Base-by-base conservation (phyloP, 2,888 invertebrate species). In the Odontocerum albicorne region DNA sequence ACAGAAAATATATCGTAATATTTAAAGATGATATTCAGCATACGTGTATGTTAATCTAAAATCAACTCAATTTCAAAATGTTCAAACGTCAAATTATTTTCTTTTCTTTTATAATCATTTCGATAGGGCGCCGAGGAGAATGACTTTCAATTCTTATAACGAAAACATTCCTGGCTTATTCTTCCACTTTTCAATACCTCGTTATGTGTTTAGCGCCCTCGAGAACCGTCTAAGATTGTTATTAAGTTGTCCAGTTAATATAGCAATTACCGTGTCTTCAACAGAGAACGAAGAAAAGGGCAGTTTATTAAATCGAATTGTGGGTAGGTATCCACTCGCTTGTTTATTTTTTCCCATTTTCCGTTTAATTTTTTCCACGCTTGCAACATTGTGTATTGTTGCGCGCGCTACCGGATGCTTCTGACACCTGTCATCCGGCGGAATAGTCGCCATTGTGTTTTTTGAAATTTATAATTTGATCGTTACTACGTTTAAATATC, bases 401-500 rank as follows among this genome's bases (percentile, higher is more conserved):
- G 46, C 47, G 55, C 49, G 42, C 43, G 53, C 38, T 42, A 17
- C 45, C 60, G 60, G 60, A 60, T 60, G 57, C 52, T 53, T 43
- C 53, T 60, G 60, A 57, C 60, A 60, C 57, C 57, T 60, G 60
- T 60, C 60, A 52, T 47, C 55, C 49, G 55, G 51, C 52, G 55
- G 55, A 52, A 55, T 50, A 42, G 44, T 49, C 45, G 51, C 55
- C 60, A 57, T 57, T 57, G 57, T 57, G 21, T 27, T 22, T 27
- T 47, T 45, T 33, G 33, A 45, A 45, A 45, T 55, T 58, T 47
- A 57, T 58, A 54, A 59, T 55, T 54, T 42, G 49, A 49, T 31
- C 57, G 49, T 49, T 52, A 52, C 32, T 50, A 32, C 32, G 33
- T 45, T 33, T 32, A 19, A 19, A 31, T 31, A 33, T 32, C n/a